Evolutionary conservation across 2,113 vertebrate species (phyloP).

Genomic region (Grallaria varia): DNA sequence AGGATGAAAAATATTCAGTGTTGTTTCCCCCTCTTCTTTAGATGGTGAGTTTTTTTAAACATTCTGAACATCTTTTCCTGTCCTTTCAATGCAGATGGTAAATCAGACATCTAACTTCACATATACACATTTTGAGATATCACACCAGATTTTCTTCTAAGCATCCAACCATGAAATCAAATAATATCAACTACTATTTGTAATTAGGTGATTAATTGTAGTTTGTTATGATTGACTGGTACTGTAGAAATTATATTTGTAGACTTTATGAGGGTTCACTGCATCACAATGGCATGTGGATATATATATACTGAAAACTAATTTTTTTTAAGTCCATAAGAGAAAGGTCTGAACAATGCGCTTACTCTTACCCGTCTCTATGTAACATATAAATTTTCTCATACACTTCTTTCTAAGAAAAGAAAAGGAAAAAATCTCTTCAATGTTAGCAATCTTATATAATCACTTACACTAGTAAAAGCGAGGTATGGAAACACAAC

Average conservation of each 20-base stretch:
- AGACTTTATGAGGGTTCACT: neutral
- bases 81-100: neutral
- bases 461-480: neutral
- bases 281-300: neutral
- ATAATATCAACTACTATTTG: neutral
- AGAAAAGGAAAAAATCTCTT: neutral
- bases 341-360: neutral
- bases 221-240: neutral
- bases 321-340: neutral
- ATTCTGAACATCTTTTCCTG: neutral
- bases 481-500: neutral
- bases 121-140: neutral
- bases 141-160: neutral
- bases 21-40: neutral
- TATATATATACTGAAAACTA: neutral
- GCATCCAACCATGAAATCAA: neutral
- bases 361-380: neutral
- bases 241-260: neutral
- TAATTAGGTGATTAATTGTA: neutral
- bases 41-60: rapidly evolving
- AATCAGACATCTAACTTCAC: neutral
- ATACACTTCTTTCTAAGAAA: neutral
- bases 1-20: neutral
- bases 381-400: neutral
- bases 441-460: neutral